Percentiles rank a stretch among this genome's conserved stretches.
Conservation (phyloP, 2,888 invertebrate genomes). For the Acronicta alni region DNA sequence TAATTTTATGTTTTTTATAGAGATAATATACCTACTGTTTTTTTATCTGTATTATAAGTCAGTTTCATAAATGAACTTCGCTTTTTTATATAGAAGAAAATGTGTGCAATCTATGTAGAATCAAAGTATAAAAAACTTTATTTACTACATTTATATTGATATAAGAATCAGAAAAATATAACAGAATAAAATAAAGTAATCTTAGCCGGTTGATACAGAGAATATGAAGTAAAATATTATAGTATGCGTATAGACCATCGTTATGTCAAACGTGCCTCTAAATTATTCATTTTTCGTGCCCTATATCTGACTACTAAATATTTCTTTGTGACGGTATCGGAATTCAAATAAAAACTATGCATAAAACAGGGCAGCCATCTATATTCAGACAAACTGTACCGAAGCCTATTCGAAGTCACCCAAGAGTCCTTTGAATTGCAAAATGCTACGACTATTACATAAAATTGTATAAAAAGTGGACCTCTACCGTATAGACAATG, state of each 20-base stretch:
- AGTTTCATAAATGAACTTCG: too few species aligned
- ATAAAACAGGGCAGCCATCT: slow-evolving; percentile 67
- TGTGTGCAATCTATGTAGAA: too few species aligned
- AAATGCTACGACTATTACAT: slow-evolving; percentile 70
- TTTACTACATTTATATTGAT: too few species aligned
- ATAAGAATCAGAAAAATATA: not conserved
- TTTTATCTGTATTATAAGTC: too few species aligned
- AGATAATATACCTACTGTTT: too few species aligned
- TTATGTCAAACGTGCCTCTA: slow-evolving; percentile 22
- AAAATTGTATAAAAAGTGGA: slow-evolving; percentile 71
- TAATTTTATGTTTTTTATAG: too few species aligned
- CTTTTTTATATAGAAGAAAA: too few species aligned
- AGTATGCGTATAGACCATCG: slow-evolving; percentile 9
- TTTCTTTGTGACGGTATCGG: slow-evolving; percentile 42
- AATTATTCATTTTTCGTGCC: slow-evolving; percentile 39
- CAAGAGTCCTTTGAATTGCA: slow-evolving; percentile 77
- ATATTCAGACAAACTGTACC: slow-evolving; percentile 66
- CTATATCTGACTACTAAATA: slow-evolving; percentile 45
- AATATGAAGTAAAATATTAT: too few species aligned
- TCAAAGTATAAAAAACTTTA: too few species aligned
- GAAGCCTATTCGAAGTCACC: slow-evolving; percentile 64
- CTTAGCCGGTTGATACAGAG: slow-evolving; percentile 8
- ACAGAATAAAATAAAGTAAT: slow-evolving; percentile 16
- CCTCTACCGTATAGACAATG: slow-evolving; percentile 48
- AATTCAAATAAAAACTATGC: slow-evolving; percentile 55